phyloP scores from a whole-genome alignment of 2,888 invertebrate species.

The Rhamphomyia laevipes region DNA sequence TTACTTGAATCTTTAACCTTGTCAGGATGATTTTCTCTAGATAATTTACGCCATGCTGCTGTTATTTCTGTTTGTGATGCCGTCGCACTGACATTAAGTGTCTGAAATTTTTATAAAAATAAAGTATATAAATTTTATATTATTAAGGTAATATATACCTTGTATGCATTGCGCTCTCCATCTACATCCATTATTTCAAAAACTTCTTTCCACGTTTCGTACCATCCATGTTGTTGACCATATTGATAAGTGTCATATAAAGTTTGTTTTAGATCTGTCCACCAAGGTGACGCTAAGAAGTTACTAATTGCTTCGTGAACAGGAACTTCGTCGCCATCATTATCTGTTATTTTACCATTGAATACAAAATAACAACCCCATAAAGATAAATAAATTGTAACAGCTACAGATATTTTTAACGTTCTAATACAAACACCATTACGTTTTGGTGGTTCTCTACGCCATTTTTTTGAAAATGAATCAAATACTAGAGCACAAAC shows the following conservation, averaged over 20 bases:
- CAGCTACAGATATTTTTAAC: constrained; percentile 46
- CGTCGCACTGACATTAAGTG: constrained; percentile 62
- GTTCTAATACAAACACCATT: constrained; percentile 42
- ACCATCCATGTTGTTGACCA: constrained; percentile 77
- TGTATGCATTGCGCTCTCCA: constrained; percentile 82
- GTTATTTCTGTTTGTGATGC: constrained; percentile 81
- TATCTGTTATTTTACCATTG: constrained; percentile 75
- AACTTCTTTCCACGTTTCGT: constrained; percentile 75
- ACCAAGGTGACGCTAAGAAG: constrained; percentile 81
- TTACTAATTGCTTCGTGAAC: constrained; percentile 79
- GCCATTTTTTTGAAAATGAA: constrained; percentile 66
- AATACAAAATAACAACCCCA: constrained; percentile 76
- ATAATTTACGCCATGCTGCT: constrained; percentile 64
- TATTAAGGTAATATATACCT: constrained; percentile 40
- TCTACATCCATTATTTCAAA: constrained; percentile 78
- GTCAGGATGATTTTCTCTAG: constrained; percentile 83
- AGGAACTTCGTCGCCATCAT: constrained; percentile 76
- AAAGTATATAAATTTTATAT: constrained; percentile 1
- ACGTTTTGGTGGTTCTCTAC: constrained; percentile 47
- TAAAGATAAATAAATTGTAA: constrained; percentile 55
- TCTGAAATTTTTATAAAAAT: constrained; percentile 35
- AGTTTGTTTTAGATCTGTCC: constrained; percentile 68
- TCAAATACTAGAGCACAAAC: constrained; percentile 60
- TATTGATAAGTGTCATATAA: constrained; percentile 63
- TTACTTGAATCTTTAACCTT: constrained; percentile 65